These are phyloP conservation scores for Manis pentadactyla DNA, from an alignment of 2,797 vertebrate species.

Conservation along the genomic window DNA sequence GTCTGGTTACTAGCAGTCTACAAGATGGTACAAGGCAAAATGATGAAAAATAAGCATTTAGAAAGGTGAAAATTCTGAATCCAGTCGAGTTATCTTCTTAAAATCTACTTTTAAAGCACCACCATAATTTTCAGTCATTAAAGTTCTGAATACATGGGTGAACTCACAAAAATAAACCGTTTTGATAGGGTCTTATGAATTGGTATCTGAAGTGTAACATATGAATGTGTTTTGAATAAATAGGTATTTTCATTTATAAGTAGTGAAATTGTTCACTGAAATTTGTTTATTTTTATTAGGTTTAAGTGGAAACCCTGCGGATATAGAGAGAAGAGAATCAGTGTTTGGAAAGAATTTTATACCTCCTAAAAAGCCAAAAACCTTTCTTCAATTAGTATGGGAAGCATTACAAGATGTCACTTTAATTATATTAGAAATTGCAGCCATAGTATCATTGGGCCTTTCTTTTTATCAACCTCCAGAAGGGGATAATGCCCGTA, in stretches of 20 bases:
- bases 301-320: constrained; percentile 96
- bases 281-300: constrained; percentile 88
- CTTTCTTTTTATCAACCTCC: constrained; percentile 99
- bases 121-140: constrained; percentile 7
- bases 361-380: constrained; percentile 99
- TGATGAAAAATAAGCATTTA: not conserved
- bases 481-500: constrained; percentile 93
- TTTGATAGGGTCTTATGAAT: not conserved
- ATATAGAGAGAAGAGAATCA: constrained; percentile 97
- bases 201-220: constrained; percentile 10
- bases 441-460: constrained; percentile 99
- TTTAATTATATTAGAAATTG: constrained; percentile 99
- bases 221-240: constrained; percentile 29
- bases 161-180: not conserved
- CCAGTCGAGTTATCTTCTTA: not conserved
- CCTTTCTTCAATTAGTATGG: constrained; percentile 99
- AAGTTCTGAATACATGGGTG: not conserved
- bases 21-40: not conserved
- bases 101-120: constrained; percentile 13
- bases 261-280: constrained; percentile 41
- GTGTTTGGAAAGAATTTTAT: constrained; percentile 98
- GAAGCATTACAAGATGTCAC: constrained; percentile 99
- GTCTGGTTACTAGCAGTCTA: not conserved
- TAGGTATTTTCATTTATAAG: constrained; percentile 51
- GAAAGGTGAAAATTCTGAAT: constrained; percentile 33